phyloP scores from a whole-genome alignment of 2,113 vertebrate species.

The Connochaetes taurinus region DNA sequence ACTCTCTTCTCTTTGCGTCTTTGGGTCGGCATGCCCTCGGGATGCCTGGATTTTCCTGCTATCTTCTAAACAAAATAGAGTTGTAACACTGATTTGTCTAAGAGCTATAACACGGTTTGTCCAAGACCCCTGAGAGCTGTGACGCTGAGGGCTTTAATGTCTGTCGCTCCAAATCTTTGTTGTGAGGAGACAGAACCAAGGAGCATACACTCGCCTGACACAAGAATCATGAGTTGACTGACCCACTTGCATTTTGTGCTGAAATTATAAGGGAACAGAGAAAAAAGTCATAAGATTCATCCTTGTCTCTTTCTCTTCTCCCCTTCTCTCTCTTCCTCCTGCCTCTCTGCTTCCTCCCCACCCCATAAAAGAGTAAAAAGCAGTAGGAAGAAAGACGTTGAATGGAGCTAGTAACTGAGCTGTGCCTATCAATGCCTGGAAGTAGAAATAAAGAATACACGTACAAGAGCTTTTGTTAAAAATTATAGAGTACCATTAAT shows the following conservation, averaged over 20 bases:
- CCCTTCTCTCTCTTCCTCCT: background rate
- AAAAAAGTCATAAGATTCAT: background rate
- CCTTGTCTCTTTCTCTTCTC: background rate
- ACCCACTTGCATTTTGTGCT: background rate
- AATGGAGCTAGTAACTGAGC: background rate
- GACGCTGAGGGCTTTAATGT: too few relatives aligned
- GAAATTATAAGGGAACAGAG: background rate
- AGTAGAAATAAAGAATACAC: background rate
- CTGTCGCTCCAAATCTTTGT: too few relatives aligned
- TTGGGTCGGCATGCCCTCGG: too few relatives aligned
- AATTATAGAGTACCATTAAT: background rate
- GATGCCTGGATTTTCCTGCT: too few relatives aligned
- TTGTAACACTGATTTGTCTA: too few relatives aligned
- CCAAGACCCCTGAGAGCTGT: too few relatives aligned
- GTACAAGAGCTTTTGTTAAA: background rate
- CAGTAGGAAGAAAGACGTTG: background rate
- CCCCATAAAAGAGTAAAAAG: background rate
- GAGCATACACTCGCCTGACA: too few relatives aligned
- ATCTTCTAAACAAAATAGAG: too few relatives aligned
- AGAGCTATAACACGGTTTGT: too few relatives aligned
- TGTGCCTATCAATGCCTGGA: background rate
- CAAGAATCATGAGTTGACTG: background rate
- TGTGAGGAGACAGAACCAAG: too few relatives aligned
- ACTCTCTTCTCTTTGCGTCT: too few relatives aligned
- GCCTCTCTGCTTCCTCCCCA: rapidly evolving